Base-by-base conservation (phyloP, 2,113 vertebrate species). In the Salvelinus sp. region DNA sequence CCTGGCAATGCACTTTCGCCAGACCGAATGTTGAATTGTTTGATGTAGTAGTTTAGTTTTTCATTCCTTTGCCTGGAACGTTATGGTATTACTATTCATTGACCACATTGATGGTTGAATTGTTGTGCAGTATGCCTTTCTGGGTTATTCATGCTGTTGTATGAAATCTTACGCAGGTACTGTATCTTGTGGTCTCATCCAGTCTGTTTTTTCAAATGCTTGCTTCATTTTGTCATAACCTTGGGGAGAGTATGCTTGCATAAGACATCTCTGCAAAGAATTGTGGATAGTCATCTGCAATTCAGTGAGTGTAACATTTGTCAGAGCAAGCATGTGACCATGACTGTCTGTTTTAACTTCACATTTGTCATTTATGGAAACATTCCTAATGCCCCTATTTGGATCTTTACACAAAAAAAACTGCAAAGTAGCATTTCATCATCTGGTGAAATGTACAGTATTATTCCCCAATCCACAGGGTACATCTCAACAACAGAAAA, bases 321-420 rank as follows among this genome's bases (percentile, higher is more conserved):
- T 67, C 13, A 57, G 20, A 62, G 64, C 22, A 62, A 70, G n/a
- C 65, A 33, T 58, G 72, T 85, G 72, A 77, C 54, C n/a, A 6
- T 69, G 74, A 9, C 22, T 60, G 30, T 30, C 13, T 30, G n/a
- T 30, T 27, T 38, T 66, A 18, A 68, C 18, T 6, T n/a, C 28
- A 9, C 28, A 20, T 68, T 16, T 54, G 50, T 54, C 3, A 44
- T 44, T 44, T 44, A 12, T 44, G 38, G 38, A 44, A 44, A 44
- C 38, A 44, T 9, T 44, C 7, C 38, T 10, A 2, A 44, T 44
- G 38, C 9, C 9, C 38, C 2, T 10, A 44, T 44, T 9, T 44
- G 38, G 9, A 44, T 44, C 2, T 44, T 44, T 12, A 44, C 5
- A 1, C 0, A 1, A 30, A 44, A 44, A 44, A 10, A 12, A 44